Evolutionary conservation across 2,888 invertebrate species (phyloP), one percentile per base, ranked within the genome.

Genomic region (Cyaniris semiargus): DNA sequence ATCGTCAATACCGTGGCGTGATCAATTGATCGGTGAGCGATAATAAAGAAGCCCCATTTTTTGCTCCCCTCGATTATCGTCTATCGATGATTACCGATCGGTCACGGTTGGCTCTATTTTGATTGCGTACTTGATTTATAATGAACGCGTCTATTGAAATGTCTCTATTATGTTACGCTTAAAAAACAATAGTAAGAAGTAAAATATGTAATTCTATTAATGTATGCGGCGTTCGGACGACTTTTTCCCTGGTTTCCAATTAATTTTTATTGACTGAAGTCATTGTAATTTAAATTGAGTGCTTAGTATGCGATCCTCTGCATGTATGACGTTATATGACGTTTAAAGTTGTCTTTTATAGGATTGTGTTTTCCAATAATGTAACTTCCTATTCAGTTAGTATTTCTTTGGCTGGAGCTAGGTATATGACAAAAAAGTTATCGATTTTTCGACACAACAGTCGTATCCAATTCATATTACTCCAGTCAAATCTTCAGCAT

Each of bases 1-100:
- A 87, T 88, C 85, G 85, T 88, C 89, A 89, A 89, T 90, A 86
- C 85, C 83, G 85, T 90, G 93, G 93, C 93, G 94, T 91, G 93
- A 94, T 91, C 89, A 86, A 88, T 88, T 86, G 87, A 89, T 88
- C 92, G 89, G 91, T 90, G 88, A 87, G 84, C 88, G 85, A 90
- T 91, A 90, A 88, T 87, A 87, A 89, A 86, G 87, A 88, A 87
- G 83, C 84, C 86, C 87, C 86, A 84, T 85, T 83, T 86, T 88
- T 87, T 86, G 74, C 79, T 85, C 84, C 84, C 83, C 90, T 87
- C 89, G 84, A 86, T 83, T 87, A 87, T 88, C 87, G 87, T 87
- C 86, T 86, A 87, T 89, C 90, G 88, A 82, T 82, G 83, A 84
- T 85, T 82, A 82, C 87, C 86, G 84, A 87, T 87, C 86, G 81